Evolutionary conservation across 2,797 vertebrate genomes (phyloP).

Genomic region (Gobio occitaniae): DNA sequence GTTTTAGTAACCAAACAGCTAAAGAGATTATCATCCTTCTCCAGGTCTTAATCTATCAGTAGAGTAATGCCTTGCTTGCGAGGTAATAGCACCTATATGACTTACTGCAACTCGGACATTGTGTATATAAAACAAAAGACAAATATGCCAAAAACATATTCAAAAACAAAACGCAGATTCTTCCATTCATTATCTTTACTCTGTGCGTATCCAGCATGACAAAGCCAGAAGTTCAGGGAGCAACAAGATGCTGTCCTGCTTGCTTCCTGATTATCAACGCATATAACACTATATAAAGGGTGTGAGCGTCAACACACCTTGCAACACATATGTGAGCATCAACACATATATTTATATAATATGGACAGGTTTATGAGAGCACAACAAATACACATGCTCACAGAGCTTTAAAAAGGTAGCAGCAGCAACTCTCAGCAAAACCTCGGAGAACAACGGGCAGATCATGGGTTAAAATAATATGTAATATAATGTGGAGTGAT

Average conservation of each 20-base stretch:
- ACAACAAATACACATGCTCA: constrained; percentile 25
- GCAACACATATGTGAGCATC: background rate
- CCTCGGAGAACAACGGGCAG: background rate
- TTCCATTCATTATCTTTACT: background rate
- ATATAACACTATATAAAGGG: background rate
- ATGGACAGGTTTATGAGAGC: background rate
- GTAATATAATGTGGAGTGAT: background rate
- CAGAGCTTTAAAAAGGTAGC: constrained; percentile 32
- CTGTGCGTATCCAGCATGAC: background rate
- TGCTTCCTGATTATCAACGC: constrained; percentile 41
- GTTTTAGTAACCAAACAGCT: background rate
- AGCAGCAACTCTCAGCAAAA: constrained; percentile 9
- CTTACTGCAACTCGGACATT: background rate
- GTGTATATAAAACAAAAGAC: background rate
- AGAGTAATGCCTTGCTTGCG: background rate
- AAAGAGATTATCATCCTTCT: background rate
- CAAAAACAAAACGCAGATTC: background rate
- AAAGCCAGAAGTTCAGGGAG: background rate
- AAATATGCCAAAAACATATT: background rate
- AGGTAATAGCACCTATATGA: background rate
- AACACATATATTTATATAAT: background rate
- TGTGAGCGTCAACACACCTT: background rate
- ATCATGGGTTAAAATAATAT: background rate
- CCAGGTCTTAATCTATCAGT: background rate
- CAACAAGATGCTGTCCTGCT: background rate